phyloP scores from a whole-genome alignment of 2,113 vertebrate genomes.

The Paracanthobrama guichenoti region DNA sequence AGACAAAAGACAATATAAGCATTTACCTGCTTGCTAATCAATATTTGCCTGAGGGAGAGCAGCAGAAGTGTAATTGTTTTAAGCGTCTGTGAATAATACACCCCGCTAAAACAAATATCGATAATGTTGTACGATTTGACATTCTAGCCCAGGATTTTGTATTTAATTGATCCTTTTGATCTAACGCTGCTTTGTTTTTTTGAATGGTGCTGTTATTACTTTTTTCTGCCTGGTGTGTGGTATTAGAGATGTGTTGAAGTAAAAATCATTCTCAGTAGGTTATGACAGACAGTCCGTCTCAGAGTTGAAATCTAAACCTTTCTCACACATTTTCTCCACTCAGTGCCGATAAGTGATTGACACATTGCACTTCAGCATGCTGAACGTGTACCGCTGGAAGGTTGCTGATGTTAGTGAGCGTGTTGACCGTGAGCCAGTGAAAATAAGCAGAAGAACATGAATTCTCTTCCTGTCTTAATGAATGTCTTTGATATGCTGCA shows the following conservation, averaged over 20 bases:
- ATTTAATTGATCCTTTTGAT: conserved; percentile 18
- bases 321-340: conserved; percentile 8
- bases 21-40: conserved; percentile 65
- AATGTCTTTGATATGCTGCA: conserved; percentile 81
- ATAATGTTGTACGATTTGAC: not conserved
- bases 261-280: conserved; percentile 22
- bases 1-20: conserved; percentile 69
- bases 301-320: conserved; percentile 53
- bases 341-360: conserved; percentile 54
- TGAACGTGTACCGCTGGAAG: conserved; percentile 78
- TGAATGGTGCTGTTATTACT: not conserved
- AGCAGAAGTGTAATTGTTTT: conserved; percentile 54
- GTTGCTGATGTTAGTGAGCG: conserved; percentile 80
- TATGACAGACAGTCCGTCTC: conserved; percentile 52
- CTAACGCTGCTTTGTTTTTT: not conserved
- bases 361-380: conserved; percentile 62
- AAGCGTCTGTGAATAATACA: conserved; percentile 37
- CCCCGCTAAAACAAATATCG: conserved; percentile 31
- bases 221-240: conserved; percentile 15
- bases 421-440: conserved; percentile 83
- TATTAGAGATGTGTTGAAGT: not conserved
- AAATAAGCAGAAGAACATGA: conserved; percentile 87
- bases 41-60: conserved; percentile 58
- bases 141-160: not conserved
- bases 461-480: conserved; percentile 83